phyloP scores from a whole-genome alignment of 2,113 vertebrate species.

The Nerophis ophidion region DNA sequence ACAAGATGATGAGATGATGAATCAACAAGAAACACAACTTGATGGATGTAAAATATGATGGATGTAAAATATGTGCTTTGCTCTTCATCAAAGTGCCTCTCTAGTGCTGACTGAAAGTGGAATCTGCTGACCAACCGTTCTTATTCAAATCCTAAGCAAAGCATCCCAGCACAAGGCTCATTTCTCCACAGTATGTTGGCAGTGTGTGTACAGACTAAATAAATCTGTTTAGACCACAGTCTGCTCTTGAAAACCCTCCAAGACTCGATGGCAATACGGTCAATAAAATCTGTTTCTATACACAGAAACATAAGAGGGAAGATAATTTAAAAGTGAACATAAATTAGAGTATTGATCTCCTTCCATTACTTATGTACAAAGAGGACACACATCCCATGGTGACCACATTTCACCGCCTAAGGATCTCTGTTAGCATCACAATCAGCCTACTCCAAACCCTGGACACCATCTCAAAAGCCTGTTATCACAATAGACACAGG shows the following conservation, averaged over 20 bases:
- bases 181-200: conserved; percentile 14
- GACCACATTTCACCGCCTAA: conserved; percentile 27
- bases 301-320: background rate
- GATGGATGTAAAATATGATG: background rate
- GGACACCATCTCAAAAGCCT: too few species aligned
- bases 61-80: background rate
- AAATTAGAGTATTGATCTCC: conserved; percentile 36
- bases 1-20: background rate
- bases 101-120: background rate
- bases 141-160: conserved; percentile 4
- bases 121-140: conserved; percentile 1
- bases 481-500: too few species aligned
- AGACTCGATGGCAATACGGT: conserved; percentile 8
- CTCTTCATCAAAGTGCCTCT: conserved; percentile 3
- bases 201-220: conserved; percentile 9
- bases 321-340: conserved; percentile 1
- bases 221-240: conserved; percentile 31
- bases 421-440: conserved; percentile 7
- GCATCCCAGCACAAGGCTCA: background rate
- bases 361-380: conserved; percentile 9
- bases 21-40: background rate
- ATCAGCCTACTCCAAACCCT: too few species aligned
- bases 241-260: conserved; percentile 19
- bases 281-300: background rate
- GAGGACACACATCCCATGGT: conserved; percentile 31